Evolutionary conservation across 23 tunicate genomes (phyloP).

Genomic region (Corella eumyota): DNA sequence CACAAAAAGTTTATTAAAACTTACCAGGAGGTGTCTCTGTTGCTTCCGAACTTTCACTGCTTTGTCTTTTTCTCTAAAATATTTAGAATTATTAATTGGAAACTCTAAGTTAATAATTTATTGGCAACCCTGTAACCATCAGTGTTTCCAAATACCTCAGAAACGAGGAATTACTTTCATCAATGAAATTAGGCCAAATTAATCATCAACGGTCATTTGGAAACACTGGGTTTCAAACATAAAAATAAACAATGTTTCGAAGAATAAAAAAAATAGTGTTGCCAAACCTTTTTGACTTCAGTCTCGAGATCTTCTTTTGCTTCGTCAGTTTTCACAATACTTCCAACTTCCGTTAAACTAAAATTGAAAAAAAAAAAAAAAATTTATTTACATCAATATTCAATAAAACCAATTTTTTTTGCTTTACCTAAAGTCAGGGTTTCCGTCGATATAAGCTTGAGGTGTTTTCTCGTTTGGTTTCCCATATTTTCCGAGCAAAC

Average conservation of each 20-base stretch:
- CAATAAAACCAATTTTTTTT: neutral
- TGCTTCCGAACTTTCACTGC: no score
- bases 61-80: no score
- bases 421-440: constrained; percentile 64
- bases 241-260: neutral
- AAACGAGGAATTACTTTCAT: constrained; percentile 64
- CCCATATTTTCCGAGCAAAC: constrained; percentile 82
- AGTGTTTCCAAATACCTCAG: no score
- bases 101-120: no score
- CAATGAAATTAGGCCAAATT: constrained; percentile 7
- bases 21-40: constrained; percentile 1
- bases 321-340: constrained; percentile 15
- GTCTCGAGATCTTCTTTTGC: constrained; percentile 17
- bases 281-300: constrained; percentile 1
- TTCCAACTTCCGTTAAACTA: constrained; percentile 21
- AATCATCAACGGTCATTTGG: constrained; percentile 8
- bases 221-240: neutral
- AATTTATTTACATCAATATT: neutral
- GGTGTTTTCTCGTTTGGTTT: constrained; percentile 98
- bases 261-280: neutral
- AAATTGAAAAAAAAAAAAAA: neutral
- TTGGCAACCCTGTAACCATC: no score
- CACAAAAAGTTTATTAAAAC: neutral
- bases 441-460: constrained; percentile 45
- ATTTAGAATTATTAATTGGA: no score